Conservation (phyloP, 2,888 invertebrate species). For the Cacoxenus indagator region DNA sequence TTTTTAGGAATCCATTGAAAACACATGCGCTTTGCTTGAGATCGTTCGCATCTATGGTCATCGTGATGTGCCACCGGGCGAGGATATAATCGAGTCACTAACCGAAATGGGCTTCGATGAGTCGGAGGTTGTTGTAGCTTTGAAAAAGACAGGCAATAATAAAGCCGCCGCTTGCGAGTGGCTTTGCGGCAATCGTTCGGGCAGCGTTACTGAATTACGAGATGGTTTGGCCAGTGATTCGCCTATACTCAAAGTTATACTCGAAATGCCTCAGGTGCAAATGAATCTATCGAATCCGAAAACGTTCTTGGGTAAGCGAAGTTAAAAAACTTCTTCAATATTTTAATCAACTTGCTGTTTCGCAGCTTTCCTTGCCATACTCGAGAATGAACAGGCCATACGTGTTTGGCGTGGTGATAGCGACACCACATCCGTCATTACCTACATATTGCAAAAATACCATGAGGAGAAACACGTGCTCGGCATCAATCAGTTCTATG, state of each 20-base stretch:
- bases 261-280: conserved; percentile 77
- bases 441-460: conserved; percentile 77
- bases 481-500: conserved; percentile 72
- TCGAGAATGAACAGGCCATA: conserved; percentile 77
- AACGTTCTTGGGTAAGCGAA: conserved; percentile 74
- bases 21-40: conserved; percentile 68
- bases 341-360: background rate
- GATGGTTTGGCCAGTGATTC: conserved; percentile 75
- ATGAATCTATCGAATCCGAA: conserved; percentile 77
- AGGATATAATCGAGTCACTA: conserved; percentile 60
- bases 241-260: conserved; percentile 76
- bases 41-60: conserved; percentile 69
- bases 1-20: conserved; percentile 57
- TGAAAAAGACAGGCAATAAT: conserved; percentile 76
- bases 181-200: conserved; percentile 75
- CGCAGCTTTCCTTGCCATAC: conserved; percentile 77
- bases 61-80: conserved; percentile 65
- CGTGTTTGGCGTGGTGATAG: conserved; percentile 78
- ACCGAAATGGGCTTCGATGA: conserved; percentile 77
- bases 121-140: conserved; percentile 74
- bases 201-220: conserved; percentile 73
- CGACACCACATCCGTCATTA: conserved; percentile 77
- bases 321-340: background rate
- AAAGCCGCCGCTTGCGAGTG: conserved; percentile 78
- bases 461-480: conserved; percentile 76